Conservation (phyloP, 2,113 vertebrate genomes). For the Nicator chloris region DNA sequence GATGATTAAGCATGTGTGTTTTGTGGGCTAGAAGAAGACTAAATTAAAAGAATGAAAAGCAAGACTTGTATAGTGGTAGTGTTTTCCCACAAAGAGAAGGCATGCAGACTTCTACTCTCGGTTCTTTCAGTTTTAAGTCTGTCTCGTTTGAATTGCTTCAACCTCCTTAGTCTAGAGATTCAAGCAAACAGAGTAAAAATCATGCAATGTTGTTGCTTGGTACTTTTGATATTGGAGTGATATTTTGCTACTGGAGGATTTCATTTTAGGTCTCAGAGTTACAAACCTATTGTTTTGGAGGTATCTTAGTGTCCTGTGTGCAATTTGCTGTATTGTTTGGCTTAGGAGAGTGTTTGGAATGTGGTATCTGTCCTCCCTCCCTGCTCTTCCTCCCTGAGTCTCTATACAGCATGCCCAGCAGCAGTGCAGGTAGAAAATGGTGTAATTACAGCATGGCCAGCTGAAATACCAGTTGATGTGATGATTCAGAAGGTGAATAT, state of each 20-base stretch:
- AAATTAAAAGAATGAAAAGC: neutral
- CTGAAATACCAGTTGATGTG: neutral
- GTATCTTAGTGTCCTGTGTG: neutral
- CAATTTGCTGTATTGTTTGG: neutral
- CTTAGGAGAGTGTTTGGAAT: neutral
- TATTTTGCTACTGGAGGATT: neutral
- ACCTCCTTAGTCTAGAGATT: neutral
- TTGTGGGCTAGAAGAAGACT: neutral
- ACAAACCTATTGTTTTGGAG: neutral
- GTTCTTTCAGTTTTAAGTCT: neutral
- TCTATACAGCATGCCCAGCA: neutral
- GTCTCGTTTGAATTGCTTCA: neutral
- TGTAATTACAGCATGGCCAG: fast-evolving
- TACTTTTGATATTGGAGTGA: neutral
- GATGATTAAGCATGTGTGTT: neutral
- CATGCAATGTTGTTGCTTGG: neutral
- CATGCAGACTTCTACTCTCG: neutral
- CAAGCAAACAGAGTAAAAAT: neutral
- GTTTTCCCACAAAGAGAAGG: neutral
- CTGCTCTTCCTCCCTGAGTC: neutral
- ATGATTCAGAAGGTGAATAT: neutral
- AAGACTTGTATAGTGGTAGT: neutral
- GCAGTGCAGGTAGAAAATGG: neutral
- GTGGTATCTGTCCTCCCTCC: neutral
- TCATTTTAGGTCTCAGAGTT: neutral